Evolutionary conservation across 1,140 invertebrate genomes (phyloP), one percentile per base, ranked within the genome.

Genomic region (Theocolax elegans): DNA sequence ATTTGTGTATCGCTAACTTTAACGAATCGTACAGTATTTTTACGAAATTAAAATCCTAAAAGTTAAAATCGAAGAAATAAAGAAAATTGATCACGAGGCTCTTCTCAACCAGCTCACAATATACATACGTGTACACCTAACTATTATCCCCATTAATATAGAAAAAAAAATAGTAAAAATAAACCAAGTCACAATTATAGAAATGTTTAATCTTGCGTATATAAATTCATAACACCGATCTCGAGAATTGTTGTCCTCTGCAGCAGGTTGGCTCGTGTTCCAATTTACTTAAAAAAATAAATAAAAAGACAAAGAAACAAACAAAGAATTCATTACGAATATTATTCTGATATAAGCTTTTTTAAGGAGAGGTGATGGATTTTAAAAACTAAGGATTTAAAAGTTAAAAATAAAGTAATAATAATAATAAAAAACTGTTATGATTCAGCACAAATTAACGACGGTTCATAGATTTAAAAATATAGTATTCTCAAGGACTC

Each of bases 241-340:
- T 58, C 59, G 68, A 65, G 42, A 58, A 46, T 71, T 51, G 64
- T 71, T 4, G 42, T 65, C 53, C 42, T 71, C 62, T 63, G 60
- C 60, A 70, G 67, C 67, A 71, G 68, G 68, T 71, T 64, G 60
- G 60, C 53, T 71, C 60, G 60, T 71, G 60, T 71, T 71, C 60
- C 60, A 71, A 71, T 71, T 71, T 65, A 46, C 56, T 71, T 64
- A 65, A 71, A 68, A 38, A 54, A 60, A 42, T n/a, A 59, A 38
- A 58, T 8, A 29, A 58, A 58, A 62, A n/a, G 23, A 44, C 7
- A 44, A 62, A 13, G 3, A 62, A 62, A 44, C 4, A 51, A 46
- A 46, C 6, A 15, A 46, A 46, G 4, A 49, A 53, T 40, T 17
- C 15, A 65, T 53, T 53, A 65, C 49, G n/a, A 65, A 56, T 66